phyloP scores from a whole-genome alignment of 2,888 invertebrate species.

The Ellobium chinense region DNA sequence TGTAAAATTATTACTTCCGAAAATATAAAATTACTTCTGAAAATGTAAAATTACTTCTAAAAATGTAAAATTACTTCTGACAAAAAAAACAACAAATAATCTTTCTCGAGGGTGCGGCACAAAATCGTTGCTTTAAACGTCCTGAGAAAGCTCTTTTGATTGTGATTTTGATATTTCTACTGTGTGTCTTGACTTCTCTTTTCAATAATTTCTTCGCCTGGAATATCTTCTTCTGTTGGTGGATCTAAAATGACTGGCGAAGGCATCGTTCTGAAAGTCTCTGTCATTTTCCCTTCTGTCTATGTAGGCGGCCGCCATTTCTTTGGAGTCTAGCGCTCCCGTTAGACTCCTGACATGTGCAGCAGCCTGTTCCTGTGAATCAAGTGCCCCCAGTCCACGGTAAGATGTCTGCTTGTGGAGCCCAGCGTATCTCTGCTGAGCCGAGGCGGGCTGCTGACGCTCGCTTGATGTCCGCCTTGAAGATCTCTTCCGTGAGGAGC shows the following conservation, averaged over 20 bases:
- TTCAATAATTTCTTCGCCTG: too few relatives aligned
- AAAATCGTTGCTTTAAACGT: too few relatives aligned
- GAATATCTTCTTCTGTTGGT: not conserved
- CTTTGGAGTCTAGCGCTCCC: constrained; percentile 19
- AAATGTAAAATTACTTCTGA: too few relatives aligned
- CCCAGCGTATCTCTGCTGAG: not conserved
- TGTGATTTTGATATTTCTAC: too few relatives aligned
- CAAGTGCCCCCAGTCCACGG: constrained; percentile 1
- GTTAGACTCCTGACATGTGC: not conserved
- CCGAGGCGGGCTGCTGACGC: not conserved
- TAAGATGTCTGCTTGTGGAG: not conserved
- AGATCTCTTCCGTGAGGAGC: not conserved
- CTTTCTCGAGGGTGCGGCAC: too few relatives aligned
- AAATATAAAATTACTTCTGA: too few relatives aligned
- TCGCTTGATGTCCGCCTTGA: not conserved
- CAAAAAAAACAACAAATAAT: too few relatives aligned
- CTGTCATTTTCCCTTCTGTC: not conserved
- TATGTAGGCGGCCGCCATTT: constrained; percentile 28
- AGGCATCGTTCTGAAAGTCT: not conserved
- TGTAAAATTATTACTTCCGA: too few relatives aligned
- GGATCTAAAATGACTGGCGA: not conserved
- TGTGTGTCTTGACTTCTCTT: too few relatives aligned
- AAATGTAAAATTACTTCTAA: too few relatives aligned
- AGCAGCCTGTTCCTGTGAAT: constrained; percentile 20
- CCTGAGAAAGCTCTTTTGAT: too few relatives aligned